These are phyloP conservation scores for Lepilemur septentrionalis DNA, from an alignment of 2,797 vertebrate genomes.

Conservation along the genomic window DNA sequence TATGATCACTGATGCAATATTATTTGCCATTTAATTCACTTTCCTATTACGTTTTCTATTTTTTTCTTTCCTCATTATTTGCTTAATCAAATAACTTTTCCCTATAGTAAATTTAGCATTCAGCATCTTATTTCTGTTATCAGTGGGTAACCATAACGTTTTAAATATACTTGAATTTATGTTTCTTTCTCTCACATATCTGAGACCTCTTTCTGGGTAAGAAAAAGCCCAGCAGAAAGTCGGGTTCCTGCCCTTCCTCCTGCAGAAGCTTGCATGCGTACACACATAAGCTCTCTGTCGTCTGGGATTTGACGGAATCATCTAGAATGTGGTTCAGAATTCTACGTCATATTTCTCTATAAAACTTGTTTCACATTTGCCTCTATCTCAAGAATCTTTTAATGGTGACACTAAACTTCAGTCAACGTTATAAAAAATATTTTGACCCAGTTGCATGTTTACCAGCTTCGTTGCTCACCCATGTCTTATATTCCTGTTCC, in stretches of 20 bases:
- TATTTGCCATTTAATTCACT: constrained; percentile 16
- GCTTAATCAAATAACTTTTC: background rate
- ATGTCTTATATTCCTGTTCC: background rate
- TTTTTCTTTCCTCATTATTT: background rate
- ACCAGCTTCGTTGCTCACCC: background rate
- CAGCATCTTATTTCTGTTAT: background rate
- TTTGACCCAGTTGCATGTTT: background rate
- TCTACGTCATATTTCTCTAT: background rate
- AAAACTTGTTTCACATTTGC: background rate
- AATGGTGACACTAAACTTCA: background rate
- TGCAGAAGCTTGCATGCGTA: fast-evolving
- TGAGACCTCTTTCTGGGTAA: background rate
- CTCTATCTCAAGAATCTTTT: background rate
- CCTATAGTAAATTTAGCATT: background rate
- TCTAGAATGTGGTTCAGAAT: background rate
- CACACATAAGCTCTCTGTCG: background rate
- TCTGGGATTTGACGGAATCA: background rate
- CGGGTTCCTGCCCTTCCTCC: background rate
- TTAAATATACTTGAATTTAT: background rate
- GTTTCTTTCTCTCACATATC: background rate
- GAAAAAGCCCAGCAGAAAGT: background rate
- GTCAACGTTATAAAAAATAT: background rate
- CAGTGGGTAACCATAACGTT: background rate
- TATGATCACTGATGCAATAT: background rate
- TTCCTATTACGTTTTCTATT: background rate